A percentile compares a stretch with the other conserved stretches of the same genome.
Conservation (phyloP, 2,113 vertebrate genomes). For the Psettodes erumei region DNA sequence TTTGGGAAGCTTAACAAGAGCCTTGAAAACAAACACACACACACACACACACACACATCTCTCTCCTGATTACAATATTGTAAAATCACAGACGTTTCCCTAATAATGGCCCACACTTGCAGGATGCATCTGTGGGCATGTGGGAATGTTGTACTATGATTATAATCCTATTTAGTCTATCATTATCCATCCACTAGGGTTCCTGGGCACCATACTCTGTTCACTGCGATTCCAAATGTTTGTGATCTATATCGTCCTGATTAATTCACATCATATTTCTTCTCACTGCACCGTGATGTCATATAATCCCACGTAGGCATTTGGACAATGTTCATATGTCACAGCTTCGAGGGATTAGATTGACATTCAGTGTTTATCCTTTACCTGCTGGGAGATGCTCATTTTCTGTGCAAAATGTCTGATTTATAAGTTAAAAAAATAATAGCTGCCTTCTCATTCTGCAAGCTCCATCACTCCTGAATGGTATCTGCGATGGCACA, state of each 20-base stretch:
- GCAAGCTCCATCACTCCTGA: conserved; percentile 26
- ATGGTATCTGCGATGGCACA: conserved; percentile 30
- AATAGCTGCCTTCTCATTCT: conserved; percentile 15
- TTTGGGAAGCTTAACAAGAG: conserved; percentile 43
- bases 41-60: conserved; percentile 15
- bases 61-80: conserved; percentile 27
- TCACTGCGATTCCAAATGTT: conserved; percentile 32
- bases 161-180: conserved; percentile 53
- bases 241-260: conserved; percentile 13
- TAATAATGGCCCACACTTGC: conserved; percentile 30
- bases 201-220: background rate
- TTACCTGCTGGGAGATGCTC: conserved; percentile 31
- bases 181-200: conserved; percentile 30
- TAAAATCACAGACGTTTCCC: conserved; percentile 31
- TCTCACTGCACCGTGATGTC: conserved; percentile 4
- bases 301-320: conserved; percentile 16
- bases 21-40: conserved; percentile 36
- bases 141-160: conserved; percentile 41
- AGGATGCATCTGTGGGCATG: conserved; percentile 39
- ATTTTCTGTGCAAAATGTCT: conserved; percentile 32
- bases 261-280: conserved; percentile 23
- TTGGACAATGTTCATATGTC: conserved; percentile 7
- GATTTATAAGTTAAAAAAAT: conserved; percentile 47
- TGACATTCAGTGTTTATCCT: conserved; percentile 16
- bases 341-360: conserved; percentile 23